Evolutionary conservation across 2,113 vertebrate genomes (phyloP), one percentile per base, ranked within the genome.

Genomic region (Notothenia rossii): DNA sequence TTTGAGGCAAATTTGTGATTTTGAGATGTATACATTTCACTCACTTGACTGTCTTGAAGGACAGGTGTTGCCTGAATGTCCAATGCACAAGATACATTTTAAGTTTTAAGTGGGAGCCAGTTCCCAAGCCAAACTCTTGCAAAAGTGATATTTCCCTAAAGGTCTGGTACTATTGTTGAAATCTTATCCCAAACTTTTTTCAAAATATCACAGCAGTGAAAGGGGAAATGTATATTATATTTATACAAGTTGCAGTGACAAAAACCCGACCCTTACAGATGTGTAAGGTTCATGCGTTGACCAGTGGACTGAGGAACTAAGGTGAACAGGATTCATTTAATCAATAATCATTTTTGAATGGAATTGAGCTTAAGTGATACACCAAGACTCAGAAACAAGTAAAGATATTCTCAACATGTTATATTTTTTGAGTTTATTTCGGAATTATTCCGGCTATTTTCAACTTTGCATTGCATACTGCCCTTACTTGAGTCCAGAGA

Each of bases 41-140:
- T 72, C 29, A 50, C 62, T 58, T 48, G 20, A 45, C 49, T 4
- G 29, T 29, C 29, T 50, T 50, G 45, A n/a, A 18, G 65, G 40
- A 25, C 50, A 56, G 59, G 46, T 77, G 46, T 49, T 67, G 70
- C 61, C 82, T 68, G 70, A 54, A 67, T 78, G 18, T 56, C 64
- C 55, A 69, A 73, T 62, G 36, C 68, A 75, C 58, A 14, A 80
- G 53, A 72, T 58, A 70, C 51, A 82, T 73, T 61, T 69, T 10
- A 55, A 49, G 49, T 48, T 75, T 81, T 72, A 72, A 75, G n/a
- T 36, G 36, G 12, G 17, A 43, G 48, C 71, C 22, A 79, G 54
- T 56, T 80, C 45, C 67, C 58, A 75, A 77, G 60, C 46, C 56
- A 79, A 82, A 71, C 36, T 71, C 62, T 33, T 66, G n/a, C 33